Evolutionary conservation across 2,113 vertebrate species (phyloP).

Genomic region (Phocoena sinus): DNA sequence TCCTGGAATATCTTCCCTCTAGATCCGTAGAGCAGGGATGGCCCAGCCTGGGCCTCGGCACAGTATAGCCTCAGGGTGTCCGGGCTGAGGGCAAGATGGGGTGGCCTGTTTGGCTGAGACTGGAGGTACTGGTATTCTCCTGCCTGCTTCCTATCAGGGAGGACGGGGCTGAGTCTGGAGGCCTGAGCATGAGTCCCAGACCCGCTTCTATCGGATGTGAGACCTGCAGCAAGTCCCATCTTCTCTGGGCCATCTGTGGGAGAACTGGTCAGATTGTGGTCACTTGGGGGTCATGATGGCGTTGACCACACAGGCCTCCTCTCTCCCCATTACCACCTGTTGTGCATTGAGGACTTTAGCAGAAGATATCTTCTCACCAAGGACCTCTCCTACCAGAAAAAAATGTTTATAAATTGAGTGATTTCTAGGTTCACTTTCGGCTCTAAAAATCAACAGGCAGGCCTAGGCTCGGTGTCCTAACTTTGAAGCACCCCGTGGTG

Average conservation of each 20-base stretch:
- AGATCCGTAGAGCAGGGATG: neutral
- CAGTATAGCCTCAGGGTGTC: neutral
- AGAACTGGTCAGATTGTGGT: neutral
- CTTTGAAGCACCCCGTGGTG: neutral
- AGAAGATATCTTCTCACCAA: neutral
- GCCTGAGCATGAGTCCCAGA: neutral
- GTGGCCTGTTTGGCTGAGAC: neutral
- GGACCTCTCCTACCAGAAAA: neutral
- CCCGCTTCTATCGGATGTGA: neutral
- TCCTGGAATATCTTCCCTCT: neutral
- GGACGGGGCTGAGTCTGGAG: neutral
- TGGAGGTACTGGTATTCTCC: neutral
- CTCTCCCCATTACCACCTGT: neutral
- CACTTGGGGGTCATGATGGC: neutral
- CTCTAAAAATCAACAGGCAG: neutral
- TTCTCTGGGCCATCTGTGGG: neutral
- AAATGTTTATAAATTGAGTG: neutral
- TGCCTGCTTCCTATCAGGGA: neutral
- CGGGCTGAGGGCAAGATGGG: neutral
- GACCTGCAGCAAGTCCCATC: neutral
- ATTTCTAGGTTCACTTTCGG: neutral
- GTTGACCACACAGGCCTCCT: fast-evolving
- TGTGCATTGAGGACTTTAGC: neutral
- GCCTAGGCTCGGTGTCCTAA: neutral
- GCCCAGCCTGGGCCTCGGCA: neutral